Evolutionary conservation across 2,113 vertebrate species (phyloP), one percentile per base, ranked within the genome.

Genomic region (Eretmochelys imbricata): DNA sequence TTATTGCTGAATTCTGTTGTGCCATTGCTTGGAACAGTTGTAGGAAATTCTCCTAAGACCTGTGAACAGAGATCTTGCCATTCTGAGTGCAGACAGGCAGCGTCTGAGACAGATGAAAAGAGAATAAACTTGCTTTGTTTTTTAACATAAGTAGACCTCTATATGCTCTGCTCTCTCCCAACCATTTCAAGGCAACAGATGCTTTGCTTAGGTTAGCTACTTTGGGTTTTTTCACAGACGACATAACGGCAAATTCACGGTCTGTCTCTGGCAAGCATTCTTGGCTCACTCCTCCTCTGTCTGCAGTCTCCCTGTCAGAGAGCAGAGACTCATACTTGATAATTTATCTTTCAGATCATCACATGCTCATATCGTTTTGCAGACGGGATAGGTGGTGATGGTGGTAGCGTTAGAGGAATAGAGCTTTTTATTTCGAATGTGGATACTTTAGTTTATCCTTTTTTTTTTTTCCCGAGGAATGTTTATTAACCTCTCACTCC

Each of bases 251-350:
- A 0, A 97, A 88, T 75, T 92, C 1, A 29, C 93, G 91, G 95
- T 84, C 95, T 88, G 94, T 94, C 95, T 97, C 96, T 97, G 96
- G 93, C 91, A 88, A 94, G 86, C 80, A 2, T 86, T 95, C 93
- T 91, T 97, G 96, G 91, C 97, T 98, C 84, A 90, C 87, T 96
- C 93, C 93, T 95, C 84, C 95, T 97, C 94, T 85, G 91, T 93
- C 97, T 97, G 96, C 96, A 95, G 90, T 92, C 95, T 98, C 87
- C 8, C 96, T 89, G 89, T 97, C 96, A 96, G 89, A 85, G 93
- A 97, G 93, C 84, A 93, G 93, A 97, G 84, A 85, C 42, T 88
- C 91, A 42, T 92, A 91, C 94, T 91, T 80, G 0, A 8, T 95
- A 89, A 96, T 97, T 97, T 97, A 97, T 96, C 93, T 93, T 87